Percentiles rank a stretch among this genome's conserved stretches.
Evolutionary conservation across 1,140 invertebrate species (phyloP).

Genomic region (Oscheius sp.): DNA sequence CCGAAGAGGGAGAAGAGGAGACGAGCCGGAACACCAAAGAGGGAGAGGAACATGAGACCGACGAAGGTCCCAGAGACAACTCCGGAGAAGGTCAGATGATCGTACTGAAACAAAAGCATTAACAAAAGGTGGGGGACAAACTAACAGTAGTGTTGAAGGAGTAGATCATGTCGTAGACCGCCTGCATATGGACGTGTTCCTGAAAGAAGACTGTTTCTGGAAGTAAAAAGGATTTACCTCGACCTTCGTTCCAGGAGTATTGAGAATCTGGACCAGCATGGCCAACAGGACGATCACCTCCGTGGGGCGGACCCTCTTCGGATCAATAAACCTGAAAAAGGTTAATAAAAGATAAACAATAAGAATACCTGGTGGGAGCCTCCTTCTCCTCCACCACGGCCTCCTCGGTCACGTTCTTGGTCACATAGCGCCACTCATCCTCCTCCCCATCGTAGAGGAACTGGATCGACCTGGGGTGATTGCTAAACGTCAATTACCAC

Average conservation of each 20-base stretch:
- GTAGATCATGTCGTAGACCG: constrained; percentile 92
- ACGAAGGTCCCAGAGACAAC: constrained; percentile 95
- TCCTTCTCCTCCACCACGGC: no score
- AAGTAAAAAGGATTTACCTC: background rate
- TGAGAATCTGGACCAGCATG: no score
- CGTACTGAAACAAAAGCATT: constrained; percentile 74
- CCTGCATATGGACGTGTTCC: constrained; percentile 96
- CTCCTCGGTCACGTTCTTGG: no score
- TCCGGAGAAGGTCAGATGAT: constrained; percentile 95
- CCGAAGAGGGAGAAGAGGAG: constrained; percentile 70
- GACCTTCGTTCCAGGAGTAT: constrained; percentile 94
- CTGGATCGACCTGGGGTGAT: no score
- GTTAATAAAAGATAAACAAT: no score
- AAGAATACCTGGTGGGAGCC: no score
- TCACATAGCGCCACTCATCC: no score
- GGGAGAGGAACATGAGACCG: constrained; percentile 73
- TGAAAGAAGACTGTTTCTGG: constrained; percentile 69
- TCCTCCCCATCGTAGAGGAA: no score
- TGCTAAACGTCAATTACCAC: no score
- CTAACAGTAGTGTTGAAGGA: constrained; percentile 4
- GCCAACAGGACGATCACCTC: no score
- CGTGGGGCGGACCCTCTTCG: no score
- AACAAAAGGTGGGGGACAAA: constrained; percentile 2
- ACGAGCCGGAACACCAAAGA: constrained; percentile 75
- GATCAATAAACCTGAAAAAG: no score